Conservation (phyloP, 2,888 invertebrate genomes). For the Brachyptera risi region DNA sequence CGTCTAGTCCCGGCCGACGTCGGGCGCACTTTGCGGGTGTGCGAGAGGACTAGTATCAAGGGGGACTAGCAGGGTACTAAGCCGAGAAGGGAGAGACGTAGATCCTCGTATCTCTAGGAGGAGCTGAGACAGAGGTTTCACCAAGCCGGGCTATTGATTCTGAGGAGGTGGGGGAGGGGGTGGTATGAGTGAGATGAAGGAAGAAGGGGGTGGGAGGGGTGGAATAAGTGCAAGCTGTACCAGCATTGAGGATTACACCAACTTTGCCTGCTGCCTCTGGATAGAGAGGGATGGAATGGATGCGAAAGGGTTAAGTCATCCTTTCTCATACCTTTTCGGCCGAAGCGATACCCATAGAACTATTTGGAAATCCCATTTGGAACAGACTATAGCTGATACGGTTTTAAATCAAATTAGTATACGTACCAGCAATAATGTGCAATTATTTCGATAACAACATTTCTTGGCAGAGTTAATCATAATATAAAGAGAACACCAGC, state of each 20-base stretch:
- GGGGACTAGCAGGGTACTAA: conserved; percentile 24
- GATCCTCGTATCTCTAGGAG: conserved; percentile 5
- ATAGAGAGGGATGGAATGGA: conserved; percentile 13
- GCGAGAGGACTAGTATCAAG: conserved; percentile 21
- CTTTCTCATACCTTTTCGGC: conserved; percentile 10
- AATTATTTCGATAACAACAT: no score
- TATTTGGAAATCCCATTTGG: conserved; percentile 23
- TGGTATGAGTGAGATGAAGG: conserved; percentile 28
- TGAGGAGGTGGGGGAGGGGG: conserved; percentile 40
- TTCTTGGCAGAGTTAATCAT: no score
- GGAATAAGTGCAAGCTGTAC: conserved; percentile 36
- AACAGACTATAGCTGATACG: no score
- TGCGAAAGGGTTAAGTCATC: conserved; percentile 18
- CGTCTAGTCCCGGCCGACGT: conserved; percentile 50
- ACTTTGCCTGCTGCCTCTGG: conserved; percentile 20
- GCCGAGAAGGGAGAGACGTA: conserved; percentile 12
- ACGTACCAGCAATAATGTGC: no score
- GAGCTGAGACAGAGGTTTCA: conserved; percentile 24
- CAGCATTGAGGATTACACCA: conserved; percentile 30
- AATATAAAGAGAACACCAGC: no score
- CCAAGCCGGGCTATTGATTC: conserved; percentile 32
- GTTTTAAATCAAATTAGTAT: no score
- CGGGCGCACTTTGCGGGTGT: conserved; percentile 50
- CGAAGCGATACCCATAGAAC: conserved; percentile 7
- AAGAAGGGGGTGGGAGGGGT: conserved; percentile 42